Conservation (phyloP, 1,140 invertebrate genomes). For the Eubasilissa regina region DNA sequence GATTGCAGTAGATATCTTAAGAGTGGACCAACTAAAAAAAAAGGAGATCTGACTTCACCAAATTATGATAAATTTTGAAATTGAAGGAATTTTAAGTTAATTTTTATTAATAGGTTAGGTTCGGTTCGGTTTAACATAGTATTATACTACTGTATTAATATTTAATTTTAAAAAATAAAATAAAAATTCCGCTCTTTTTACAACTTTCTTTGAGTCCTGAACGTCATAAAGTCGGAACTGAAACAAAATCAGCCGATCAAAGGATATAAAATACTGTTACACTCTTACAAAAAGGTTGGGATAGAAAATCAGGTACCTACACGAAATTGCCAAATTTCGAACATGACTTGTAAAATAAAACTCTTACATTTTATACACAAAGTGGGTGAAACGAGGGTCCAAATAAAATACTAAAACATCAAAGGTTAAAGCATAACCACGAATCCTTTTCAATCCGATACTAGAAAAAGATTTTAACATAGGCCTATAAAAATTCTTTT, state of each 20-base stretch:
- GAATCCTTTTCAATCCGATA: conserved; percentile 15
- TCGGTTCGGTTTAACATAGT: no score
- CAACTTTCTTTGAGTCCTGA: no score
- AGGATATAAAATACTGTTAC: not conserved
- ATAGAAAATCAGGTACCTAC: not conserved
- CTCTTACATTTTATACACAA: conserved; percentile 21
- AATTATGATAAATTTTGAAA: no score
- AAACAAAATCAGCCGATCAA: not conserved
- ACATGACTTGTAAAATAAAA: conserved; percentile 20
- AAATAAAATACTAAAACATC: conserved; percentile 36
- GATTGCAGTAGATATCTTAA: no score
- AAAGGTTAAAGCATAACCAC: conserved; percentile 36
- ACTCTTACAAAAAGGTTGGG: not conserved
- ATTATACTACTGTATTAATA: no score
- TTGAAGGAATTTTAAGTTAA: no score
- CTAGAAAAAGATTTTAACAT: conserved; percentile 10
- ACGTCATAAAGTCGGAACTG: not conserved
- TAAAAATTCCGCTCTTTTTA: no score
- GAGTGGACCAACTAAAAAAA: no score
- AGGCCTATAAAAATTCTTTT: not conserved
- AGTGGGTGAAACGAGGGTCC: conserved; percentile 1
- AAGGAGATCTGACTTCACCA: no score
- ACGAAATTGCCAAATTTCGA: conserved; percentile 6
- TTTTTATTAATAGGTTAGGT: no score
- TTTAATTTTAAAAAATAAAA: no score